These are phyloP conservation scores for Mungos mungo DNA, from an alignment of 2,113 vertebrate genomes.

Conservation along the genomic window DNA sequence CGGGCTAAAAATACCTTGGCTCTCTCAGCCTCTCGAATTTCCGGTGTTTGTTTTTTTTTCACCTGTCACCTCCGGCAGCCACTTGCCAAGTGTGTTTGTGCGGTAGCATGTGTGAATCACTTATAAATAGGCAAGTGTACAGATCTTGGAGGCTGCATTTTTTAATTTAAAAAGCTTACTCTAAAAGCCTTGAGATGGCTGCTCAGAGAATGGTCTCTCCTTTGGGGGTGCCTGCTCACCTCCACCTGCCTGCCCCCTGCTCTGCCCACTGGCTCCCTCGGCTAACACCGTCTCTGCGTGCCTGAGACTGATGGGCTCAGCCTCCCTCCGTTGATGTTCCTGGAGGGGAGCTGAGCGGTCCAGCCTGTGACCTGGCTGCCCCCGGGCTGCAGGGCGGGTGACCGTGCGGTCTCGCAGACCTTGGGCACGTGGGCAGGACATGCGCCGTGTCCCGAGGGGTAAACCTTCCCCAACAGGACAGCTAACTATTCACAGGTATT, in stretches of 20 bases:
- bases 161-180: not conserved
- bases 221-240: no score
- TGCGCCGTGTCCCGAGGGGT: fast-evolving
- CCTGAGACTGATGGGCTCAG: not conserved
- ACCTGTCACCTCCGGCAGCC: not conserved
- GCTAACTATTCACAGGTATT: not conserved
- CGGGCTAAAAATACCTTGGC: not conserved
- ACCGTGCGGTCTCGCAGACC: fast-evolving
- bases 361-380: not conserved
- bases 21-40: not conserved
- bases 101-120: not conserved
- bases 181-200: not conserved
- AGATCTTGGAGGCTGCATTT: not conserved
- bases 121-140: not conserved
- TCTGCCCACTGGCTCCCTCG: no score
- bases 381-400: fast-evolving
- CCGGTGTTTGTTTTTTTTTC: not conserved
- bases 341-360: not conserved
- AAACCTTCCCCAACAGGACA: not conserved
- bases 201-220: not conserved
- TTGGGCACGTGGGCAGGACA: not conserved
- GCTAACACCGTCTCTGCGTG: not conserved
- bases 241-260: not conserved
- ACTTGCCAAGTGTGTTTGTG: not conserved
- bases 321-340: not conserved